These are phyloP conservation scores for Stenurella melanura DNA, from an alignment of 2,888 invertebrate genomes.

Conservation along the genomic window DNA sequence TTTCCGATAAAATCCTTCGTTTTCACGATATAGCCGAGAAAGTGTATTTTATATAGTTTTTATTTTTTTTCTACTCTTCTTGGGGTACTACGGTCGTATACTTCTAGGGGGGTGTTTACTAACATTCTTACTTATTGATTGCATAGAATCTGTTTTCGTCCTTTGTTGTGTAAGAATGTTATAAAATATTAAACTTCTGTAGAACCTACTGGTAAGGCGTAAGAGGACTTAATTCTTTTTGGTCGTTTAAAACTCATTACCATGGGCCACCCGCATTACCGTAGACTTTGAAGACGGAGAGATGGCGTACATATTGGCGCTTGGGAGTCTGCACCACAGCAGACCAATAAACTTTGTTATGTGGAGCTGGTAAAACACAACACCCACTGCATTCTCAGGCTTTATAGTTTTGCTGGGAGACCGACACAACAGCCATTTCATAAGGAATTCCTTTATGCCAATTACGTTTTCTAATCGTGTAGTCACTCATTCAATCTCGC, in stretches of 20 bases:
- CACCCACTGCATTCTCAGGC: conserved; percentile 53
- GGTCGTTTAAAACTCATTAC: not conserved
- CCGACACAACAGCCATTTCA: conserved; percentile 46
- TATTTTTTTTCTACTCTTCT: too few species aligned
- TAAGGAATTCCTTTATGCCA: conserved; percentile 49
- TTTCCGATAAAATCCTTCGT: too few species aligned
- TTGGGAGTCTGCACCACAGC: conserved; percentile 47
- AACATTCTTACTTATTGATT: too few species aligned
- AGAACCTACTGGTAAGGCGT: not conserved
- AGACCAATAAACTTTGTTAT: conserved; percentile 52
- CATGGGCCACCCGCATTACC: not conserved
- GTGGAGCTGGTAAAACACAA: conserved; percentile 45
- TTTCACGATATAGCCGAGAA: too few species aligned
- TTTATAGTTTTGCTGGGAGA: conserved; percentile 49
- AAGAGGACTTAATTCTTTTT: not conserved
- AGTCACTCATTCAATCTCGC: conserved; percentile 27
- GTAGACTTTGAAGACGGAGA: conserved; percentile 7
- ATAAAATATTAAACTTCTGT: not conserved
- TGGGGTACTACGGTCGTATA: too few species aligned
- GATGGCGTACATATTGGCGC: conserved; percentile 44
- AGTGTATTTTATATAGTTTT: too few species aligned
- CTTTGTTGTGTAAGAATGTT: too few species aligned
- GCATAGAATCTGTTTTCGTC: too few species aligned
- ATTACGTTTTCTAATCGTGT: conserved; percentile 43
- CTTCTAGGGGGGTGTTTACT: too few species aligned